Base-by-base conservation (phyloP, 1,140 invertebrate species). In the Lamellibrachia luymesi region DNA sequence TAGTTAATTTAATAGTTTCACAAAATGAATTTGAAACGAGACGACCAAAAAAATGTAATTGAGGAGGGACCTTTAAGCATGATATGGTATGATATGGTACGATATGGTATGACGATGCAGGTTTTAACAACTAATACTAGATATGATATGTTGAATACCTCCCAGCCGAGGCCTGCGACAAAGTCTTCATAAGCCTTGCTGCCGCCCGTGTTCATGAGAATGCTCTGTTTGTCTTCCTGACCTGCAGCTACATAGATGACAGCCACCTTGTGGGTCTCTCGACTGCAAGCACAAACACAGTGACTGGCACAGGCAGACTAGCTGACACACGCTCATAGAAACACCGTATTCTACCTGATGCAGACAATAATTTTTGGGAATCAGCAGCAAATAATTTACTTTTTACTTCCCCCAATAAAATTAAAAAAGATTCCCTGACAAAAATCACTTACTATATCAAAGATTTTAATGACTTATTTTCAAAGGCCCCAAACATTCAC, bases 191-290 rank as follows among this genome's bases (percentile, higher is more conserved):
- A 99, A 22, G 98, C 98, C 93, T 98, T 98, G 95, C 98, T 99
- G 25, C 98, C 99, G 94, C 97, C 97, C 89, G 97, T 97, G 96
- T 98, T 98, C 17, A 97, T 97, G 4, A 99, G 96, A 94, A 99
- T 99, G 2, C 98, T 97, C 98, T 96, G 98, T 95, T 99, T 98
- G 94, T 99, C 99, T 96, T 99, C 99, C 96, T 99, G 99, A 0
- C 99, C 99, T 38, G 98, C 97, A 50, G 98, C 98, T 0, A 99
- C 99, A 96, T 99, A 99, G 94, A 99, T 99, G 2, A 99, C 98
- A 13, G 99, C 99, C 95, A 99, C 98, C 97, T 99, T 99, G 96
- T 99, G 99, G 0, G 99, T 99, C 96, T 99, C 99, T 50, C 99
- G 97, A 94, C 98, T 98, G 95, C 50, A 96, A 96, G 92, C 92